Percentiles rank a stretch among this genome's conserved stretches.
Conservation (phyloP, 2,797 vertebrate species). For the Silurus aristotelis region DNA sequence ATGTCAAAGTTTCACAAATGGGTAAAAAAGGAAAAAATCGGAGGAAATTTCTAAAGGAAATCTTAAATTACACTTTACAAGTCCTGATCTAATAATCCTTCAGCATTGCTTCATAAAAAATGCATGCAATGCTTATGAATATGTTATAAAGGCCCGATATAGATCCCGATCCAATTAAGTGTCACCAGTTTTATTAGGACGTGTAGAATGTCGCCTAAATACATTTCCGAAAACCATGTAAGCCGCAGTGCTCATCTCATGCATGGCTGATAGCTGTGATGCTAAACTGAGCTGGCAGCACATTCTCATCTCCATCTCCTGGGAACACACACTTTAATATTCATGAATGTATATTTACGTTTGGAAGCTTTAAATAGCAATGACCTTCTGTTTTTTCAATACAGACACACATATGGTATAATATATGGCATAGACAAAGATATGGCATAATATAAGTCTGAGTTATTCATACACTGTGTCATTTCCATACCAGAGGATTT, state of each 20-base stretch:
- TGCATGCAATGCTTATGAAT: conserved; percentile 24
- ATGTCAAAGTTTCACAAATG: background rate
- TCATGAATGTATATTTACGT: conserved; percentile 40
- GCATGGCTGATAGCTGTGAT: conserved; percentile 27
- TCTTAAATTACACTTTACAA: background rate
- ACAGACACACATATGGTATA: background rate
- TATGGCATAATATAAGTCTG: background rate
- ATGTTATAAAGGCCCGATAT: conserved; percentile 21
- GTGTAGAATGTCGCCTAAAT: background rate
- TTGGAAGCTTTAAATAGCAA: background rate
- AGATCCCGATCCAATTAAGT: conserved; percentile 21
- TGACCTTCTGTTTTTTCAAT: background rate
- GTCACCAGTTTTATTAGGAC: conserved; percentile 25
- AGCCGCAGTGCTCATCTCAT: background rate
- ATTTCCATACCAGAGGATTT: background rate
- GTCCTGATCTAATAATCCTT: background rate
- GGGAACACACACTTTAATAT: conserved; percentile 43
- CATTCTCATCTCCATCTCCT: conserved; percentile 13
- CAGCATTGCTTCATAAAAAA: conserved; percentile 16
- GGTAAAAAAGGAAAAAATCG: background rate
- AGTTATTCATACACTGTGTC: background rate
- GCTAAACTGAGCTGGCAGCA: conserved; percentile 40
- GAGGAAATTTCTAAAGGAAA: background rate
- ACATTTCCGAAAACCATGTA: background rate
- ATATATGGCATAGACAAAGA: background rate